Percentiles rank a stretch among this genome's conserved stretches.
These are phyloP conservation scores for Tachystola acroxantha DNA, from an alignment of 2,888 invertebrate species.

Conservation along the genomic window DNA sequence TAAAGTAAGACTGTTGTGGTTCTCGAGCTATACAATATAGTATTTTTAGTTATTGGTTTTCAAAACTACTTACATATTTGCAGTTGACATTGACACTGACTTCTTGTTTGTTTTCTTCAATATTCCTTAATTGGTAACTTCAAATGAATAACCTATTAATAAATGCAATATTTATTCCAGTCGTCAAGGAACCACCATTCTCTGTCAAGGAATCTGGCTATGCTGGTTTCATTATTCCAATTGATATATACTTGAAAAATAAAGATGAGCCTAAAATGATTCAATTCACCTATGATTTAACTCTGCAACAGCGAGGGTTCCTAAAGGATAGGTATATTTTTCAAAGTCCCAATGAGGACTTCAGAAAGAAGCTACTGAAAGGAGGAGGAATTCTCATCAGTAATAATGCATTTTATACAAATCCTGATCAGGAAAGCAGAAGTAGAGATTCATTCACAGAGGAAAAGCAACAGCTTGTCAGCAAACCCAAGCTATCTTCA, in stretches of 20 bases:
- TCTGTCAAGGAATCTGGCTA: constrained; percentile 95
- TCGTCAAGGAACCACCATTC: constrained; percentile 94
- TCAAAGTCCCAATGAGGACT: constrained; percentile 92
- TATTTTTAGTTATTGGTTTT: too few relatives aligned
- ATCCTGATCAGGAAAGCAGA: constrained; percentile 75
- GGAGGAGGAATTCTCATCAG: constrained; percentile 85
- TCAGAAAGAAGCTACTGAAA: constrained; percentile 89
- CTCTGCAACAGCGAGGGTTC: constrained; percentile 85
- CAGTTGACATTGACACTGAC: too few relatives aligned
- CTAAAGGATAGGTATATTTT: constrained; percentile 92
- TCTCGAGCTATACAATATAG: too few relatives aligned
- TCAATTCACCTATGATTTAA: constrained; percentile 90
- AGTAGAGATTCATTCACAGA: constrained; percentile 77
- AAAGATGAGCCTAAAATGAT: constrained; percentile 94
- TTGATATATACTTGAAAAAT: constrained; percentile 93
- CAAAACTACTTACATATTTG: too few relatives aligned
- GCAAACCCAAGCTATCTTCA: constrained; percentile 84
- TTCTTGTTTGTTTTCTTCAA: too few relatives aligned
- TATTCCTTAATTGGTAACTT: too few relatives aligned
- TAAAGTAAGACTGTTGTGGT: too few relatives aligned
- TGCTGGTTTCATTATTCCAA: constrained; percentile 93
- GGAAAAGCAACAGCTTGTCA: constrained; percentile 80
- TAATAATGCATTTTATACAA: constrained; percentile 64
- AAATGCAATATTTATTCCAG: too few relatives aligned
- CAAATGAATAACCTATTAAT: too few relatives aligned